Conservation (phyloP, 1,140 invertebrate genomes). For the Cheumatopsyche charites region DNA sequence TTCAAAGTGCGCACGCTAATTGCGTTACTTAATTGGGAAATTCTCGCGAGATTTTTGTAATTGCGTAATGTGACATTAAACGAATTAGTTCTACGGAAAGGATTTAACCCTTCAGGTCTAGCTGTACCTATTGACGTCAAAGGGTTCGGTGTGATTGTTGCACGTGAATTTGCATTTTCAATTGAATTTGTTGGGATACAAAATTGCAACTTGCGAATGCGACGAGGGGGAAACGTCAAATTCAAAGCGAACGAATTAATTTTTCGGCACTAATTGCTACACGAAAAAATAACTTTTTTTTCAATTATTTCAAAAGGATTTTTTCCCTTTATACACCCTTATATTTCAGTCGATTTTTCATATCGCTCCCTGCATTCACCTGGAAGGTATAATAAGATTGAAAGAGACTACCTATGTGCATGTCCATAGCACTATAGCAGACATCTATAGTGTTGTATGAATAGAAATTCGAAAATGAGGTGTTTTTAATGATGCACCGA, state of each 20-base stretch:
- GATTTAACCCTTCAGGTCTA: constrained; percentile 40
- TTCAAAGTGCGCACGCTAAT: too few species aligned
- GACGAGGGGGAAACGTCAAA: constrained; percentile 22
- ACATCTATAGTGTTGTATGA: too few species aligned
- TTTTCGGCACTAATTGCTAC: neutral
- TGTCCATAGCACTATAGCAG: too few species aligned
- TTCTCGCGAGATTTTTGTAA: constrained; percentile 21
- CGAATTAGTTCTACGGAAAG: constrained; percentile 36
- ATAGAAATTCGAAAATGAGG: neutral
- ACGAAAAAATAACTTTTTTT: too few species aligned
- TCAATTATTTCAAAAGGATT: neutral
- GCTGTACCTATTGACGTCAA: constrained; percentile 26
- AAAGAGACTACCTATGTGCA: too few species aligned
- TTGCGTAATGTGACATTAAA: constrained; percentile 33
- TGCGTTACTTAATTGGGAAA: too few species aligned
- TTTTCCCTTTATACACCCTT: too few species aligned
- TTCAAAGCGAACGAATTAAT: constrained; percentile 4
- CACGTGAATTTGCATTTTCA: constrained; percentile 48
- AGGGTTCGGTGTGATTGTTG: constrained; percentile 36
- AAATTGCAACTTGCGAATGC: constrained; percentile 35
- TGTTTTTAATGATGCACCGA: neutral
- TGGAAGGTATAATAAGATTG: too few species aligned
- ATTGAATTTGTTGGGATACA: constrained; percentile 45
- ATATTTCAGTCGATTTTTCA: too few species aligned
- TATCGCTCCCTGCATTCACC: too few species aligned